These are phyloP conservation scores for Macaria liturata DNA, from an alignment of 2,888 invertebrate genomes.

Conservation along the genomic window DNA sequence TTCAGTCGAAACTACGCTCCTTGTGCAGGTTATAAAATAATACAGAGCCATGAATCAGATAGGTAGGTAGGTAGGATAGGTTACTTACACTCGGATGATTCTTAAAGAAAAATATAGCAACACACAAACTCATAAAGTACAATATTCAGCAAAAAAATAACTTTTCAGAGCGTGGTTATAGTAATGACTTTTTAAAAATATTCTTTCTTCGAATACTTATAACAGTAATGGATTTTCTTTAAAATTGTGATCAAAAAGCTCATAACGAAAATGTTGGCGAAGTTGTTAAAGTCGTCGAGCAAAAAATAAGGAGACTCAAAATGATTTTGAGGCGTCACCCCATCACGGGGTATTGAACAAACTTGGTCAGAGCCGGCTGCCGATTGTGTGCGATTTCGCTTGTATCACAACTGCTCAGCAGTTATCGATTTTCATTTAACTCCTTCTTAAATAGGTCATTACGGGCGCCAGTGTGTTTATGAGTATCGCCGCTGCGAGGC, in stretches of 20 bases:
- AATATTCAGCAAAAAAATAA: neutral
- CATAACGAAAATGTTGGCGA: conserved; percentile 18
- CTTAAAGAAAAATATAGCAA: neutral
- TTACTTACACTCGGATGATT: neutral
- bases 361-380: conserved; percentile 18
- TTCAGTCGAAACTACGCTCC: neutral
- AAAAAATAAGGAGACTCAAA: conserved; percentile 25
- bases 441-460: conserved; percentile 73
- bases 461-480: conserved; percentile 68
- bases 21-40: no score
- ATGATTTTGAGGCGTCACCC: conserved; percentile 24
- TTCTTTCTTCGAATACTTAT: conserved; percentile 4
- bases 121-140: conserved; percentile 2
- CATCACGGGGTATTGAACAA: conserved; percentile 28
- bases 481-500: conserved; percentile 65
- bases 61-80: no score
- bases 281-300: conserved; percentile 17
- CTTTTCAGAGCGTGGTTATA: neutral
- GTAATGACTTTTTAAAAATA: conserved; percentile 3
- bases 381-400: conserved; percentile 35
- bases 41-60: no score
- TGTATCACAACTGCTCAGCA: conserved; percentile 44
- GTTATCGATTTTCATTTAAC: conserved; percentile 76
- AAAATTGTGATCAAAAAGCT: conserved; percentile 24
- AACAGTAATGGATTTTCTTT: conserved; percentile 13